These are phyloP conservation scores for Prionace glauca DNA, from an alignment of 2,797 vertebrate species.

Conservation along the genomic window DNA sequence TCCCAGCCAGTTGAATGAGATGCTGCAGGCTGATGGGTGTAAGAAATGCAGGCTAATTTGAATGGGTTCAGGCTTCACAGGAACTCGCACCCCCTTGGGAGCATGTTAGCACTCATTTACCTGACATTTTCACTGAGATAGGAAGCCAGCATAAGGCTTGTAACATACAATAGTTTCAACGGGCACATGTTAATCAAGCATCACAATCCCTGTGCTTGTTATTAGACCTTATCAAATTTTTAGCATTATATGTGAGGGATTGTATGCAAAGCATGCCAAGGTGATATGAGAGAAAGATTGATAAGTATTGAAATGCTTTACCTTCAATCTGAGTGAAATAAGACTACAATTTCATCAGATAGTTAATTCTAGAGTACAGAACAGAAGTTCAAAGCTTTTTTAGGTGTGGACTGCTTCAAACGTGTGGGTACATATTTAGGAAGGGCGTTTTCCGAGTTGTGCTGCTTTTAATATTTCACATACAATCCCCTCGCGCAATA, in stretches of 20 bases:
- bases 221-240: too few species aligned
- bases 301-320: neutral
- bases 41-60: neutral
- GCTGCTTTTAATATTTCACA: neutral
- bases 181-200: too few species aligned
- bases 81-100: neutral
- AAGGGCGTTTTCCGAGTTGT: neutral
- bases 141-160: neutral
- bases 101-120: neutral
- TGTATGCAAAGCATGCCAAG: neutral
- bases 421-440: neutral
- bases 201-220: too few species aligned
- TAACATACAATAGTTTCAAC: too few species aligned
- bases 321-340: neutral
- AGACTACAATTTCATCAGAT: neutral
- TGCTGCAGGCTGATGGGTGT: neutral
- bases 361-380: neutral
- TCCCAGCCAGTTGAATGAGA: too few species aligned
- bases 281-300: neutral
- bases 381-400: neutral
- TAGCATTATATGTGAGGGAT: neutral
- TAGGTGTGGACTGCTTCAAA: too few species aligned
- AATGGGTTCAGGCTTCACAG: too few species aligned
- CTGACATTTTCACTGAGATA: neutral
- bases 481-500: neutral